A percentile compares a stretch with the other conserved stretches of the same genome.
Conservation (phyloP, 1,140 invertebrate species). For the Drosophila subobscura region DNA sequence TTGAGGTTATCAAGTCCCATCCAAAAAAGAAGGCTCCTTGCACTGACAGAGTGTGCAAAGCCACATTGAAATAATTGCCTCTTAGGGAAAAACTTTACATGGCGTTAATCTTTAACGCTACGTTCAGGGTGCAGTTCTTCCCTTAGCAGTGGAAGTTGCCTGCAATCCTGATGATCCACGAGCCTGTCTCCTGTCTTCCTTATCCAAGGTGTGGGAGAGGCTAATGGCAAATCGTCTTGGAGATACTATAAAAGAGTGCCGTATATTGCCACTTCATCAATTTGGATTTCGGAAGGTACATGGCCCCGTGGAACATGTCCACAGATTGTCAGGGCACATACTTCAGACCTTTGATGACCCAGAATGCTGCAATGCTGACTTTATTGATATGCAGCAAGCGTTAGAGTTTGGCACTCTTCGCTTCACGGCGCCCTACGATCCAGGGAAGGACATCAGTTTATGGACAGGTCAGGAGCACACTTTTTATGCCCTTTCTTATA, state of each 20-base stretch:
- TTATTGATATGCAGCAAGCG: conserved; percentile 36
- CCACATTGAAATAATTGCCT: conserved; percentile 6
- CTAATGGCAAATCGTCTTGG: conserved; percentile 7
- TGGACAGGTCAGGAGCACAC: conserved; percentile 6
- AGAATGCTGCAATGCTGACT: conserved; percentile 25
- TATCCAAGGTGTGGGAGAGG: conserved; percentile 27
- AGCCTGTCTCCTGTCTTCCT: conserved; percentile 10
- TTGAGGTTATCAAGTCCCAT: not conserved
- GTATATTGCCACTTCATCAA: conserved; percentile 8
- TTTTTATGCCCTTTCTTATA: conserved; percentile 7
- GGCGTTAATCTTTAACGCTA: conserved; percentile 20
- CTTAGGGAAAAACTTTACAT: not conserved
- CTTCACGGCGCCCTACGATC: no score
- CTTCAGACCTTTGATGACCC: conserved; percentile 20
- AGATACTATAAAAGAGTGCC: not conserved
- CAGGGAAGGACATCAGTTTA: not conserved
- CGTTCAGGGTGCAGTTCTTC: not conserved
- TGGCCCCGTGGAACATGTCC: conserved; percentile 8
- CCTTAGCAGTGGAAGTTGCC: conserved; percentile 4
- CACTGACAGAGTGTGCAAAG: conserved; percentile 5
- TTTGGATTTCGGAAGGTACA: conserved; percentile 10
- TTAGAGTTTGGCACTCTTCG: conserved; percentile 13
- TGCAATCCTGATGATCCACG: conserved; percentile 1
- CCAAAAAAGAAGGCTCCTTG: conserved; percentile 3
- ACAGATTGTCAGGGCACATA: conserved; percentile 3